These are phyloP conservation scores for Lepus americanus DNA, from an alignment of 2,113 vertebrate genomes.

Conservation along the genomic window DNA sequence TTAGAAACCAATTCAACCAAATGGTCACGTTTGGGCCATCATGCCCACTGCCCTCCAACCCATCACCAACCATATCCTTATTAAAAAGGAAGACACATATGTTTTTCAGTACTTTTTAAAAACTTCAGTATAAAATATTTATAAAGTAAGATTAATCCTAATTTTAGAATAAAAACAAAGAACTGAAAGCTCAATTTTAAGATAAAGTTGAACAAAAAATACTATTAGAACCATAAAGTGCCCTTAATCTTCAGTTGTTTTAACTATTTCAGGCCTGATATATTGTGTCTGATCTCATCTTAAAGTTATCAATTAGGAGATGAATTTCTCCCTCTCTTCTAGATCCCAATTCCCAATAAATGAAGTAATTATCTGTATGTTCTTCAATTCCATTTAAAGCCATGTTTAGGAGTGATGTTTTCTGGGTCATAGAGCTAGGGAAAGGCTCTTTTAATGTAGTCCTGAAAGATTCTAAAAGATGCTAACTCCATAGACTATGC, in stretches of 20 bases:
- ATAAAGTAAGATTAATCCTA: conserved; percentile 30
- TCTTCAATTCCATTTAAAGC: background rate
- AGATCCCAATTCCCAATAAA: background rate
- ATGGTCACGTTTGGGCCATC: background rate
- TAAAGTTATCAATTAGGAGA: conserved; percentile 24
- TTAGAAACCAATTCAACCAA: conserved; percentile 39
- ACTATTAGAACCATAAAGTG: background rate
- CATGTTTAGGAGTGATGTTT: background rate
- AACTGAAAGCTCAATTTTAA: conserved; percentile 38
- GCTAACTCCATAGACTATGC: background rate
- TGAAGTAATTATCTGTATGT: background rate
- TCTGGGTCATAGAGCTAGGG: conserved; percentile 11
- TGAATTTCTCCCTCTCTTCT: background rate
- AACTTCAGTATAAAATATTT: background rate
- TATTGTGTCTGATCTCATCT: background rate
- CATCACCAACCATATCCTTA: background rate
- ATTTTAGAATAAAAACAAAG: conserved; percentile 58
- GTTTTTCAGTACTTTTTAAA: background rate
- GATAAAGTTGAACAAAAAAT: background rate
- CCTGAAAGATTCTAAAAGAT: background rate
- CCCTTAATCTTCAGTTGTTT: background rate
- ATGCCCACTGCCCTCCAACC: background rate
- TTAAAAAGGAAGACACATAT: conserved; percentile 37
- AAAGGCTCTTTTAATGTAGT: background rate
- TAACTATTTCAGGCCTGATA: background rate